Percentiles rank a stretch among this genome's conserved stretches.
Conservation (phyloP, 1,140 invertebrate species). For the Lasioglossum albipes region DNA sequence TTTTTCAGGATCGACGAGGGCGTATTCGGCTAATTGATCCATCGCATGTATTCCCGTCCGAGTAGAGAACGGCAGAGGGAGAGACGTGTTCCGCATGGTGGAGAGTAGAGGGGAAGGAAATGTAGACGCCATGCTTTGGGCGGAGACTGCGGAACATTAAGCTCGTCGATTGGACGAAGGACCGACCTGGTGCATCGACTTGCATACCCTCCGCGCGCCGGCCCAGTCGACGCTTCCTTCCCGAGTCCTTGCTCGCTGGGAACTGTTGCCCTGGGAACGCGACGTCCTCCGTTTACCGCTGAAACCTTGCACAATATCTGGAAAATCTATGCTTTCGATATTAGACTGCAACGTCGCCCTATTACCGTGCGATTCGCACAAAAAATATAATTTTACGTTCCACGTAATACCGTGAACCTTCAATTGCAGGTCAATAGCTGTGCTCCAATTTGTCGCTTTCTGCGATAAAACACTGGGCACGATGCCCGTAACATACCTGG, state of each 20-base stretch:
- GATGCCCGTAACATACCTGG: too few species aligned
- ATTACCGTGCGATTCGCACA: too few species aligned
- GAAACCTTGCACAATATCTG: too few species aligned
- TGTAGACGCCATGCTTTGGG: conserved; percentile 69
- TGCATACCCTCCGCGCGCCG: conserved; percentile 46
- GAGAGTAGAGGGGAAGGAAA: conserved; percentile 48
- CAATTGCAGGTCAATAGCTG: too few species aligned
- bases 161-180: conserved; percentile 55
- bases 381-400: too few species aligned
- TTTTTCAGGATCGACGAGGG: background rate
- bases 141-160: conserved; percentile 54
- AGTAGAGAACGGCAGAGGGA: background rate
- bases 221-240: conserved; percentile 50
- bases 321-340: too few species aligned
- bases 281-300: background rate
- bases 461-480: too few species aligned
- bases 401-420: too few species aligned
- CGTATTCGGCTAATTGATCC: conserved; percentile 3
- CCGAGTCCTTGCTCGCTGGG: conserved; percentile 20
- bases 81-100: background rate
- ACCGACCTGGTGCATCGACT: conserved; percentile 47
- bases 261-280: background rate
- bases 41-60: background rate
- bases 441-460: too few species aligned
- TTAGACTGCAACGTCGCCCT: too few species aligned